Evolutionary conservation across 1,140 invertebrate species (phyloP), one percentile per base, ranked within the genome.

Genomic region (Laodelphax striatellus): DNA sequence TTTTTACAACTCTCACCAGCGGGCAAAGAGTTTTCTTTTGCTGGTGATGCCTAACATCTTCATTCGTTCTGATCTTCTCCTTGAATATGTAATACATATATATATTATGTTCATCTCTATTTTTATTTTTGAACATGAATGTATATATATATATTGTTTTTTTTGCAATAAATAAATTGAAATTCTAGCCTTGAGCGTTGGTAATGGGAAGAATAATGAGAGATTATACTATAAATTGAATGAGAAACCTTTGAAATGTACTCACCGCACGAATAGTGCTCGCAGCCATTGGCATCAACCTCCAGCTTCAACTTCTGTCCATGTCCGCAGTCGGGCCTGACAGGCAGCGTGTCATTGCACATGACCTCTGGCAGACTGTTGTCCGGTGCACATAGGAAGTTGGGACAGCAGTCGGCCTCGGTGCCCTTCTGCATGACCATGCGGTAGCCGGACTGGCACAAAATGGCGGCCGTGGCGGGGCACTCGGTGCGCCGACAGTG

Each of bases 391-490:
- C 87, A 90, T 14, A 80, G 67, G 66, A 84, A 84, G 52, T 82
- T 79, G 1, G 80, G 75, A 65, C 88, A 90, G 71, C 88, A 90
- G 42, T 81, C 77, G 3, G 72, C 68, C 10, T 76, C 72, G 3
- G 80, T 79, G 24, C 72, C 76, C 16, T 78, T 71, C 0, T 28
- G 24, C 11, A 77, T 69, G 34, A 80, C 66, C 9, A 81, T 74
- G 54, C 65, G 74, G 62, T 71, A 80, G 43, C 75, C 78, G 61
- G 73, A 69, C 38, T 79, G 73, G 60, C 82, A 85, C 50, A 84
- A 77, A 6, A 28, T 28, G 9, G 80, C 81, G 19, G 81, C 77
- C 41, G 75, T 62, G 28, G 71, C 70, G 8, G 78, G 72, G 66
- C 86, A 88, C 19, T 77, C 73, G 52, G 76, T 77, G 24, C 75